Evolutionary conservation across 1,140 invertebrate genomes (phyloP).

Genomic region (Drosophila takahashii): DNA sequence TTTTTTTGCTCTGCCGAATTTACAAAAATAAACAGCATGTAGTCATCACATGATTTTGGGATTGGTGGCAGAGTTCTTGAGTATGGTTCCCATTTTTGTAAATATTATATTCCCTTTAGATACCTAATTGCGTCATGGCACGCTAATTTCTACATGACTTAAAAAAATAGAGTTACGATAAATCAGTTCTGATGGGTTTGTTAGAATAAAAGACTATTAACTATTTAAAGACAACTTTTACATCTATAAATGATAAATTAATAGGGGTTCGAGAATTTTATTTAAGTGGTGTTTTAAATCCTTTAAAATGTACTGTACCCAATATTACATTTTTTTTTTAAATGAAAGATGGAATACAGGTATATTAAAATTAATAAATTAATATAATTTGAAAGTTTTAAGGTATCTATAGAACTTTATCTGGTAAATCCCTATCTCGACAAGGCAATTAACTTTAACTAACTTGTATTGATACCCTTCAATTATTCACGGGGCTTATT

Average conservation of each 20-base stretch:
- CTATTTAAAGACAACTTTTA: too few relatives aligned
- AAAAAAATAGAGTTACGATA: background rate
- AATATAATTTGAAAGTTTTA: too few relatives aligned
- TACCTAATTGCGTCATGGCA: slow-evolving; percentile 41
- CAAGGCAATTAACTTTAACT: slow-evolving; percentile 30
- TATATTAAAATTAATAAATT: too few relatives aligned
- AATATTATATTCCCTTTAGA: slow-evolving; percentile 13
- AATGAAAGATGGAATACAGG: too few relatives aligned
- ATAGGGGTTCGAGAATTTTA: too few relatives aligned
- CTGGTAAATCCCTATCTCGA: slow-evolving; percentile 12
- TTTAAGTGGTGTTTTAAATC: too few relatives aligned
- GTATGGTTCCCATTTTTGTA: slow-evolving; percentile 15
- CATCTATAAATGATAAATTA: too few relatives aligned
- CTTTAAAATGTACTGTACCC: too few relatives aligned
- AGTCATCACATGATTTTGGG: slow-evolving; percentile 47
- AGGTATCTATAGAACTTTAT: background rate
- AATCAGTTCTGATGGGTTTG: background rate
- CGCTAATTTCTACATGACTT: slow-evolving; percentile 11
- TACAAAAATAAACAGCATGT: slow-evolving; percentile 56
- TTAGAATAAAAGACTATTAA: background rate
- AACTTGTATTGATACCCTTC: slow-evolving; percentile 20
- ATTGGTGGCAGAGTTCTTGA: slow-evolving; percentile 7
- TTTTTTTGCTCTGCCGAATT: slow-evolving; percentile 33
- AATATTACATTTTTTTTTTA: too few relatives aligned
- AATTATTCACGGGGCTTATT: slow-evolving; percentile 14